Percentiles rank a stretch among this genome's conserved stretches.
Evolutionary conservation across 2,113 vertebrate genomes (phyloP).

Genomic region (Rhynchopsitta pachyrhyncha): DNA sequence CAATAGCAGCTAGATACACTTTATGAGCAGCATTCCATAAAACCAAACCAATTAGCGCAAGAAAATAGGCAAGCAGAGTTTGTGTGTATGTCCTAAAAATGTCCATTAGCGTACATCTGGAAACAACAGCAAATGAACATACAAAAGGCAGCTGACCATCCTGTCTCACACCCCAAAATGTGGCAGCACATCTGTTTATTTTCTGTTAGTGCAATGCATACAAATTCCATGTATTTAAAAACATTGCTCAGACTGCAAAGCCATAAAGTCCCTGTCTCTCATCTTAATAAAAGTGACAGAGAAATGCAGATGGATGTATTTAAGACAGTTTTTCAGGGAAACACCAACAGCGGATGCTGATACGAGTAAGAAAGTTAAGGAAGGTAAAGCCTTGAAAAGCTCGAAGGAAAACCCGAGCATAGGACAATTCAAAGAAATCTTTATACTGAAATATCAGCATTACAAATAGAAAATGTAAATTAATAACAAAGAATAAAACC

Average conservation of each 20-base stretch:
- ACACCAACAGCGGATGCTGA: neutral
- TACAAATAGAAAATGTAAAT: neutral
- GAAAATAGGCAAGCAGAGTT: conserved; percentile 9
- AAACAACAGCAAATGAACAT: conserved; percentile 8
- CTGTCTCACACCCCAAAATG: neutral
- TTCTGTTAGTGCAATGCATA: neutral
- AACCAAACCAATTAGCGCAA: conserved; percentile 56
- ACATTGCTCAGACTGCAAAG: neutral
- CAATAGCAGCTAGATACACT: conserved; percentile 21
- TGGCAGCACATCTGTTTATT: neutral
- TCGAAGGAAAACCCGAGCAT: neutral
- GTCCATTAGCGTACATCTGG: conserved; percentile 33
- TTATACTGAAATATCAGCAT: neutral
- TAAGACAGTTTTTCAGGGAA: neutral
- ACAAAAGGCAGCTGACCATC: neutral
- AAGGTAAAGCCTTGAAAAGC: neutral
- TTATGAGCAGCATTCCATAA: conserved; percentile 48
- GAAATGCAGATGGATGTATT: neutral
- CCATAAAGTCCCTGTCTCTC: neutral
- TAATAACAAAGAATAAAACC: neutral
- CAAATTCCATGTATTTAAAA: neutral
- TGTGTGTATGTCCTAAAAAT: neutral
- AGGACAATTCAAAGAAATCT: neutral
- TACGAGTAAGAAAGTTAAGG: neutral
- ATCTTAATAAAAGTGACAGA: neutral